Base-by-base conservation (phyloP, 30 jellyfish, hydroid and myxozoan genomes). In the Aurelia sp. region DNA sequence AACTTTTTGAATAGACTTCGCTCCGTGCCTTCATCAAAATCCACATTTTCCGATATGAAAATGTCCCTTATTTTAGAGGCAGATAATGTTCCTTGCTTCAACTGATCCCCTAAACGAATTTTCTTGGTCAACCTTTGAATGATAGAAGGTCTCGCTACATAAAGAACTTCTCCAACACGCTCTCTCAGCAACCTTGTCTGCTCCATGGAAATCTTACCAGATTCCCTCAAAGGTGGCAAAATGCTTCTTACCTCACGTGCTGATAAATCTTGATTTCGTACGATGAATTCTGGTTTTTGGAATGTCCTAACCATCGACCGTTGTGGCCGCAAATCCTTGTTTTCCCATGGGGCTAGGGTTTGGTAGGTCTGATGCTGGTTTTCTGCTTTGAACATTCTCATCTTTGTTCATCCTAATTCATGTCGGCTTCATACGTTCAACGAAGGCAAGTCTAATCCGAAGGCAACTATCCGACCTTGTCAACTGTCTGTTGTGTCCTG, bases 231-330 rank as follows among this genome's bases (percentile, higher is more conserved):
- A 15, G 96, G 78, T 51, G 96, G 96, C 8, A 87, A 69, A 27
- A 72, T 62, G 19, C 81, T 58, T 70, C 67, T 57, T 44, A 87
- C 76, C 63, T 87, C 96, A 20, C 96, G 86, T 17, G 96, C 79
- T 15, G 89, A 41, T 11, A 87, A 66, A 50, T 87, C 96, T 48
- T 87, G 96, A 72, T 87, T 87, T 2, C 96, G 89, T 19, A 87
- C 96, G 19, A 87, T 21, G 65, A 74, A 87, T 72, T 87, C 96
- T 50, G 83, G 96, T 66, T 68, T 67, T 77, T 77, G 96, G 53
- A 71, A 84, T 12, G 93, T 71, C 58, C 66, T 84, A 17, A 84
- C 87, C 82, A 72, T 40, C 19, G 93, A 27, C 50, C 77, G 64
- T 18, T 48, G 62, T 3, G 93, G 93, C 22, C 73, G 41, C 23